phyloP scores from a whole-genome alignment of 2,113 vertebrate genomes.

The Tachycineta bicolor region DNA sequence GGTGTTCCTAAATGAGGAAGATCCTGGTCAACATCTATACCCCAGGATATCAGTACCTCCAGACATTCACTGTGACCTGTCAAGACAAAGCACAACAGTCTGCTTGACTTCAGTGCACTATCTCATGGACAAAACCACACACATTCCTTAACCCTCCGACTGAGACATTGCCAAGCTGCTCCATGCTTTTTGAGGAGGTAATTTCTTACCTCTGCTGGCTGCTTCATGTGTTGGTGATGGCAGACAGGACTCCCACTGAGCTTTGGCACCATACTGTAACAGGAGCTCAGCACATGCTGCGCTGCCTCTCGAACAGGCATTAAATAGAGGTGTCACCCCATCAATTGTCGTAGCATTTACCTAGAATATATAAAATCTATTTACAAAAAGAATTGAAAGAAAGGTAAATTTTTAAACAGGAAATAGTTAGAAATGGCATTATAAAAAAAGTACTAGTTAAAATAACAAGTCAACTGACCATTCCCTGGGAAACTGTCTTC shows the following conservation, averaged over 20 bases:
- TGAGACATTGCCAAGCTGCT: background rate
- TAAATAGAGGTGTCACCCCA: constrained; percentile 91
- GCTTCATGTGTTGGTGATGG: constrained; percentile 92
- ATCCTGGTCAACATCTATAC: constrained; percentile 90
- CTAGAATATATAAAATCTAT: constrained; percentile 69
- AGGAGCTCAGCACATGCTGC: constrained; percentile 85
- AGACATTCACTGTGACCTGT: constrained; percentile 91
- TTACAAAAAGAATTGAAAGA: background rate
- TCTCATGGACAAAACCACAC: background rate
- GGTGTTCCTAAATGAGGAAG: constrained; percentile 92
- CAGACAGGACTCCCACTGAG: constrained; percentile 83
- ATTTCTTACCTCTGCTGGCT: constrained; percentile 85
- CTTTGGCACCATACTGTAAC: constrained; percentile 88
- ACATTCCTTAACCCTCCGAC: background rate
- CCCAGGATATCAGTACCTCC: constrained; percentile 89
- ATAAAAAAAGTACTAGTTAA: background rate
- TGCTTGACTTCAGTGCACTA: background rate
- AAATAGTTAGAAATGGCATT: background rate
- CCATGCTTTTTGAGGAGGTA: background rate
- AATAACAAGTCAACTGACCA: background rate
- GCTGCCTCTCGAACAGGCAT: constrained; percentile 89
- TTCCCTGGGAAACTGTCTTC: background rate
- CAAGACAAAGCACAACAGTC: background rate
- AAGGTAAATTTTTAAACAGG: background rate
- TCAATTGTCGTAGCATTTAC: constrained; percentile 92